These are phyloP conservation scores for Nomia melanderi DNA, from an alignment of 1,140 invertebrate species.

Conservation along the genomic window DNA sequence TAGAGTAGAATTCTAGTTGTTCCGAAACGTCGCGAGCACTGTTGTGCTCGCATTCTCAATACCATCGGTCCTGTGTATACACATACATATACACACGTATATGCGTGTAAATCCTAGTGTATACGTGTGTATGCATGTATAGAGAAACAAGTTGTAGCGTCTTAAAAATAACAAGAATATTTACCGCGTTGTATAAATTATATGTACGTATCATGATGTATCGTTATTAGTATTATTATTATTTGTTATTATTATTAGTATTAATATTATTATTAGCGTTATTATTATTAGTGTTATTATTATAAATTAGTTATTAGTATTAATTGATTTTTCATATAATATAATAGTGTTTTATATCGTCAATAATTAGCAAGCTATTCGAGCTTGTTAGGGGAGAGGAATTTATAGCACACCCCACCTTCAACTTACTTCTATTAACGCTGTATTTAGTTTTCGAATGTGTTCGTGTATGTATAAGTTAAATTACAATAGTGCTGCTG, in stretches of 20 bases:
- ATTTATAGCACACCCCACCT: slow-evolving; percentile 36
- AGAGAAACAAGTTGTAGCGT: slow-evolving; percentile 62
- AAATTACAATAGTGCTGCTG: slow-evolving; percentile 30
- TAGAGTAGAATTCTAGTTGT: slow-evolving; percentile 39
- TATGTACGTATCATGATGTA: slow-evolving; percentile 65
- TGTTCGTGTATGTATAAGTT: slow-evolving; percentile 36
- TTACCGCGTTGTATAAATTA: slow-evolving; percentile 64
- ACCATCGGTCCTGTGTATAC: slow-evolving; percentile 13
- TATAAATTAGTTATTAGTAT: slow-evolving; percentile 44
- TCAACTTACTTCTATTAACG: slow-evolving; percentile 20
- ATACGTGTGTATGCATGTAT: slow-evolving; percentile 15
- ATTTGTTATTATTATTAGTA: slow-evolving; percentile 49
- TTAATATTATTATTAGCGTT: slow-evolving; percentile 53
- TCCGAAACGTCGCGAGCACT: slow-evolving; percentile 49
- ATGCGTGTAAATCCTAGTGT: too few relatives aligned
- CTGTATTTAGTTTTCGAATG: slow-evolving; percentile 1
- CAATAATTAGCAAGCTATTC: slow-evolving; percentile 57
- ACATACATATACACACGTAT: slow-evolving; percentile 19
- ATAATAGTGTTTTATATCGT: slow-evolving; percentile 54
- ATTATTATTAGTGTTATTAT: slow-evolving; percentile 50
- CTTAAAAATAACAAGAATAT: slow-evolving; percentile 70
- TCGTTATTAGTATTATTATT: slow-evolving; percentile 51
- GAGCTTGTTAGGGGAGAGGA: slow-evolving; percentile 26
- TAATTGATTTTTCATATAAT: slow-evolving; percentile 51
- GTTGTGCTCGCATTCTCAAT: slow-evolving; percentile 47